A percentile compares a stretch with the other conserved stretches of the same genome.
phyloP scores from a whole-genome alignment of 2,888 invertebrate genomes.

The Euclidia mi region DNA sequence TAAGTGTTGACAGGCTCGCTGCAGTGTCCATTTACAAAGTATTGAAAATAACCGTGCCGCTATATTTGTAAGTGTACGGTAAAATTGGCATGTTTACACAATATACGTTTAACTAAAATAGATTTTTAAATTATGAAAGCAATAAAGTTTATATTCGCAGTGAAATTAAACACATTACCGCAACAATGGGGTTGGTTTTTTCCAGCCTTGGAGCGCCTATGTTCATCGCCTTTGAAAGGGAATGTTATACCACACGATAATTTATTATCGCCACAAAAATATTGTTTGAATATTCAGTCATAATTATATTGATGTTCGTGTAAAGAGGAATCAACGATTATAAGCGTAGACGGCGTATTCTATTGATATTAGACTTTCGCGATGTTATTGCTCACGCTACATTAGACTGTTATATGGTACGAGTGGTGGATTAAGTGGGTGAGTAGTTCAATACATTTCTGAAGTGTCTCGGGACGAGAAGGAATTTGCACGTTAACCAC shows the following conservation, averaged over 20 bases:
- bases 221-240: conserved; percentile 44
- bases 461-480: neutral
- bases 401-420: neutral
- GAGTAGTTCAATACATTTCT: neutral
- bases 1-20: conserved; percentile 1
- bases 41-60: conserved; percentile 21
- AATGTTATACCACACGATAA: conserved; percentile 41
- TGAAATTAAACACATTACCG: conserved; percentile 48
- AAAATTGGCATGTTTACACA: conserved; percentile 47
- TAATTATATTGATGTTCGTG: neutral
- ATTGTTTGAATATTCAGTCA: conserved; percentile 4
- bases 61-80: conserved; percentile 21
- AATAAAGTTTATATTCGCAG: conserved; percentile 40
- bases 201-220: conserved; percentile 49
- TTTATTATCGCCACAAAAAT: conserved; percentile 19
- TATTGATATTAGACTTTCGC: no score
- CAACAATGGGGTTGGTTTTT: conserved; percentile 49
- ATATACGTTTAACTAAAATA: conserved; percentile 45
- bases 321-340: neutral
- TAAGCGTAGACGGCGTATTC: no score
- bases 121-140: conserved; percentile 35
- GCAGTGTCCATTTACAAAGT: neutral
- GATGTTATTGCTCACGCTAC: neutral
- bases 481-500: conserved; percentile 13
- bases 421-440: neutral